phyloP scores from a whole-genome alignment of 2,888 invertebrate genomes.

The Thumatha senex region DNA sequence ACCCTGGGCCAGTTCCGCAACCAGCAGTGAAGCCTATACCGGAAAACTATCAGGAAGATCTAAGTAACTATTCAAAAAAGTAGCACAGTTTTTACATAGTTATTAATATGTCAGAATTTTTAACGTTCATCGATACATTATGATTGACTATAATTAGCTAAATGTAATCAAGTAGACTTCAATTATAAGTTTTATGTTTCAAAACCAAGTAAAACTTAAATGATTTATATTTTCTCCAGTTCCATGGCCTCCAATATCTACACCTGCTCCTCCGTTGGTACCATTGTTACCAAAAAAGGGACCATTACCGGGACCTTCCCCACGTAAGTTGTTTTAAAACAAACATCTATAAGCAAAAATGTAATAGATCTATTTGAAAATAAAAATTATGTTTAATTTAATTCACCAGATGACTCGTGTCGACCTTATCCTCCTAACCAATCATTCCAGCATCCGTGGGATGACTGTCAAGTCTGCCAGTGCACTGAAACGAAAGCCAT shows the following conservation, averaged over 20 bases:
- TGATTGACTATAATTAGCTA: too few relatives aligned
- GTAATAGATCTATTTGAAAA: too few relatives aligned
- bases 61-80: conserved; percentile 14
- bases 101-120: too few relatives aligned
- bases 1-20: conserved; percentile 12
- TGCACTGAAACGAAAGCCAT: conserved; percentile 51
- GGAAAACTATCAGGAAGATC: conserved; percentile 11
- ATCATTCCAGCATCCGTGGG: conserved; percentile 74
- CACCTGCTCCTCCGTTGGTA: conserved; percentile 13
- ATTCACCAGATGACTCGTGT: conserved; percentile 63
- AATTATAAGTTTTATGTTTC: too few relatives aligned
- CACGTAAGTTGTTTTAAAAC: conserved; percentile 57
- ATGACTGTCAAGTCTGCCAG: conserved; percentile 66
- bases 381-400: background rate
- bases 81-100: background rate
- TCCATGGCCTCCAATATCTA: conserved; percentile 40
- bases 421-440: conserved; percentile 58
- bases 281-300: conserved; percentile 37
- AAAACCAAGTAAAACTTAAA: too few relatives aligned
- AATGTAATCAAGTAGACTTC: too few relatives aligned
- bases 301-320: conserved; percentile 67
- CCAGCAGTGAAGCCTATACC: conserved; percentile 12
- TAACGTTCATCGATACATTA: too few relatives aligned
- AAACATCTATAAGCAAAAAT: background rate
- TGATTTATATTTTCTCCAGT: conserved; percentile 21